These are phyloP conservation scores for Mesoligia furuncula DNA, from an alignment of 2,888 invertebrate species.

Conservation along the genomic window DNA sequence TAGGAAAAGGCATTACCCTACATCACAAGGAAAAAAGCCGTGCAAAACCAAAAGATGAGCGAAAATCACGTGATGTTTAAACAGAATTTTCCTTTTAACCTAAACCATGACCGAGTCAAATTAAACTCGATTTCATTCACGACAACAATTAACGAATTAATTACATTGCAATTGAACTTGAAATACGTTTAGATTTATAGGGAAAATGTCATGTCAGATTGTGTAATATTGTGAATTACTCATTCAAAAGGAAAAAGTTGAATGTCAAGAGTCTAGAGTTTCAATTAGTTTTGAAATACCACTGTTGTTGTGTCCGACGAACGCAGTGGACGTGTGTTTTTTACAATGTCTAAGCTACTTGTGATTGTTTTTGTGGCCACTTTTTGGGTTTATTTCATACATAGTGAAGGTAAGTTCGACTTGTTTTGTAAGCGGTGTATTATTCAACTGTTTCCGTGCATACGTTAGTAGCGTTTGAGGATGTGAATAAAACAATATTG, in stretches of 20 bases:
- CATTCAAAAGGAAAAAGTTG: constrained; percentile 67
- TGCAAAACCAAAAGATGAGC: constrained; percentile 45
- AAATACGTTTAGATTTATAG: constrained; percentile 30
- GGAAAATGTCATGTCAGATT: constrained; percentile 47
- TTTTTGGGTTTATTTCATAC: constrained; percentile 73
- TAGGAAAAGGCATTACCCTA: constrained; percentile 18
- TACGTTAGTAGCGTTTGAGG: neutral
- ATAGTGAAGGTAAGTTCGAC: constrained; percentile 69
- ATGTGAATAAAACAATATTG: neutral
- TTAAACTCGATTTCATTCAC: constrained; percentile 27
- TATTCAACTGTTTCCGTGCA: neutral
- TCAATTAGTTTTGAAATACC: constrained; percentile 41
- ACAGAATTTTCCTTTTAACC: constrained; percentile 10
- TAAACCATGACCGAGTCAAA: constrained; percentile 39
- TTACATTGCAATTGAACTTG: constrained; percentile 42
- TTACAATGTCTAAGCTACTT: constrained; percentile 66
- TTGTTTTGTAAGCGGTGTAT: neutral
- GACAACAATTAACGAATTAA: constrained; percentile 46
- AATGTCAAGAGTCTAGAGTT: constrained; percentile 58
- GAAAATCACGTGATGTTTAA: constrained; percentile 43
- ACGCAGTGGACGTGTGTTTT: constrained; percentile 46
- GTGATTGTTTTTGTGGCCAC: constrained; percentile 63
- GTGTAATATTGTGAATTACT: constrained; percentile 64
- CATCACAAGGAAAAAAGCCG: constrained; percentile 42
- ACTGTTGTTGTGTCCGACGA: constrained; percentile 46